phyloP scores from a whole-genome alignment of 2,113 vertebrate species.

The Psettodes erumei region DNA sequence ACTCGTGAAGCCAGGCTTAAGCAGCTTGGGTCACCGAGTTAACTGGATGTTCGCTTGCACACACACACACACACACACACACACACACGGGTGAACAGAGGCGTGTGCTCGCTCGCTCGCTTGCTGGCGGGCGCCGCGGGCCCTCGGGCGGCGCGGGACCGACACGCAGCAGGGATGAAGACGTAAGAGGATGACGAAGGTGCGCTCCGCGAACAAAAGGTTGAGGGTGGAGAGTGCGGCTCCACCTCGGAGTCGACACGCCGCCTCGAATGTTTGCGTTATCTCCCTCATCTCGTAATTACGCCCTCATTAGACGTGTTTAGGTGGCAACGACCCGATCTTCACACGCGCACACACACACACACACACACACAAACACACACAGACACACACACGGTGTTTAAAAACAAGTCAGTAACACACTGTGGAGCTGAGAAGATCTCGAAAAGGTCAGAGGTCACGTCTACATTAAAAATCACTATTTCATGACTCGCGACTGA shows the following conservation, averaged over 20 bases:
- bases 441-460: too few species aligned
- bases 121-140: too few species aligned
- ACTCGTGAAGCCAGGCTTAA: constrained; percentile 59
- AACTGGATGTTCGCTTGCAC: constrained; percentile 70
- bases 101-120: not conserved
- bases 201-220: constrained; percentile 17
- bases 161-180: constrained; percentile 1
- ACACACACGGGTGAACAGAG: constrained; percentile 29
- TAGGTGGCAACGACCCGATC: not conserved
- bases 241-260: not conserved
- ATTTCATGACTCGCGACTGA: too few species aligned
- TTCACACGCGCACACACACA: too few species aligned
- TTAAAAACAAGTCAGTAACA: too few species aligned
- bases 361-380: too few species aligned
- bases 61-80: constrained; percentile 54
- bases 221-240: not conserved
- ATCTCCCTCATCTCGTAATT: not conserved
- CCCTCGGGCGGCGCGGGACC: too few species aligned
- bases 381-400: too few species aligned
- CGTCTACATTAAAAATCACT: too few species aligned
- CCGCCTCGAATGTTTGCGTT: not conserved
- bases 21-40: constrained; percentile 44
- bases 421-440: too few species aligned
- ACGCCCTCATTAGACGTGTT: too few species aligned
- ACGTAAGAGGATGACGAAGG: constrained; percentile 25